Conservation (phyloP, 2,113 vertebrate species). For the Vombatus ursinus region DNA sequence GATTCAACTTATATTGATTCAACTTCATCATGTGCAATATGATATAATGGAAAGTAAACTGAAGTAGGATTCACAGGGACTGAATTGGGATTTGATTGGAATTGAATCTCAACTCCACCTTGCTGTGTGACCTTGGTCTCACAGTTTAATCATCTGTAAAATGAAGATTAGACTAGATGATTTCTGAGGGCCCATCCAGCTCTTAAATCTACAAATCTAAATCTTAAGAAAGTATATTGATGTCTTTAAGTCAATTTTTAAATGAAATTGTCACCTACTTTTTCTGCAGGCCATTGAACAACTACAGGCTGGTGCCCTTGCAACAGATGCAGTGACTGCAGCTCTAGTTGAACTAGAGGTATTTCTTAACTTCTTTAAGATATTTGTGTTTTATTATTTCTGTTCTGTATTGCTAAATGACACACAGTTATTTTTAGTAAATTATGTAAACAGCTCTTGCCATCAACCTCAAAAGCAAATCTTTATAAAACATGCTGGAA, state of each 20-base stretch:
- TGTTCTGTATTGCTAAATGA: constrained; percentile 47
- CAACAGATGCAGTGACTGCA: constrained; percentile 96
- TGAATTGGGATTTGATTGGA: neutral
- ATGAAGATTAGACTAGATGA: neutral
- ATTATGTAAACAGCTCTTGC: constrained; percentile 33
- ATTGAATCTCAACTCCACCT: neutral
- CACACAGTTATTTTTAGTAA: constrained; percentile 33
- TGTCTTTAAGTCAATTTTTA: constrained; percentile 41
- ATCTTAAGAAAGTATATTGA: constrained; percentile 19
- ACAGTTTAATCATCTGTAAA: neutral
- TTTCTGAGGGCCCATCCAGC: neutral
- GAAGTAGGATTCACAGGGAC: neutral
- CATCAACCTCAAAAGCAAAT: constrained; percentile 32
- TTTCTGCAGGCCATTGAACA: constrained; percentile 94
- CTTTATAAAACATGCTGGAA: neutral
- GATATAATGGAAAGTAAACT: neutral
- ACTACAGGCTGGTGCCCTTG: constrained; percentile 94
- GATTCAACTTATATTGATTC: neutral
- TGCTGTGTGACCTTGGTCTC: neutral
- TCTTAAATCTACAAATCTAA: neutral
- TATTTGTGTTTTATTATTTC: constrained; percentile 43
- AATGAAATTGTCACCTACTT: constrained; percentile 65
- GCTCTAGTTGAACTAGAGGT: constrained; percentile 98
- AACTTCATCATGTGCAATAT: neutral
- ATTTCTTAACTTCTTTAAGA: constrained; percentile 69